Percentiles rank a stretch among this genome's conserved stretches.
Conservation (phyloP, 2,113 vertebrate genomes). For the Muntiacus muntjak region DNA sequence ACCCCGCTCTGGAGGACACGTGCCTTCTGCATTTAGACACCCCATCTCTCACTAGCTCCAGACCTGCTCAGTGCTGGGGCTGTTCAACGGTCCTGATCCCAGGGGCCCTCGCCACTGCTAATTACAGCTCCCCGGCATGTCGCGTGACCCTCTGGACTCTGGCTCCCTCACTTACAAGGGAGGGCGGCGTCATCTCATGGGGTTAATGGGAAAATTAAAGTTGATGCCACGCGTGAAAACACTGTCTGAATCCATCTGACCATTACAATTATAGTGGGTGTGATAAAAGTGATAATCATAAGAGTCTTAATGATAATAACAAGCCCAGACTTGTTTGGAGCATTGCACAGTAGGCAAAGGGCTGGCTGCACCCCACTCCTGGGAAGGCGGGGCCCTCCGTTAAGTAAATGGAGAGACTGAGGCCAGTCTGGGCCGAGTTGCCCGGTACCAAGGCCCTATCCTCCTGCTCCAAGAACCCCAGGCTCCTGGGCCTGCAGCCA, state of each 20-base stretch:
- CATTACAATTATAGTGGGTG: not conserved
- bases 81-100: rapidly evolving
- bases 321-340: rapidly evolving
- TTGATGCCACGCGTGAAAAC: not conserved
- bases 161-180: not conserved
- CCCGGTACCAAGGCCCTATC: rapidly evolving
- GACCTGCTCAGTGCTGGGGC: rapidly evolving
- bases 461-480: not conserved
- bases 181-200: rapidly evolving
- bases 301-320: not conserved
- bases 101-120: rapidly evolving
- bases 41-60: not conserved
- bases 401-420: not conserved
- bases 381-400: not conserved
- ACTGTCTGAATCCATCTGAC: not conserved
- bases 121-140: rapidly evolving
- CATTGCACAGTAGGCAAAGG: not conserved
- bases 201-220: not conserved
- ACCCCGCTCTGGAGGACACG: rapidly evolving
- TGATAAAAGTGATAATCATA: not conserved
- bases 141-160: rapidly evolving
- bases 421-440: not conserved
- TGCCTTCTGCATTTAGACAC: rapidly evolving
- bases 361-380: rapidly evolving
- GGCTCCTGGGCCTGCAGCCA: rapidly evolving